Base-by-base conservation (phyloP, 2,113 vertebrate species). In the Anarrhichthys ocellatus region DNA sequence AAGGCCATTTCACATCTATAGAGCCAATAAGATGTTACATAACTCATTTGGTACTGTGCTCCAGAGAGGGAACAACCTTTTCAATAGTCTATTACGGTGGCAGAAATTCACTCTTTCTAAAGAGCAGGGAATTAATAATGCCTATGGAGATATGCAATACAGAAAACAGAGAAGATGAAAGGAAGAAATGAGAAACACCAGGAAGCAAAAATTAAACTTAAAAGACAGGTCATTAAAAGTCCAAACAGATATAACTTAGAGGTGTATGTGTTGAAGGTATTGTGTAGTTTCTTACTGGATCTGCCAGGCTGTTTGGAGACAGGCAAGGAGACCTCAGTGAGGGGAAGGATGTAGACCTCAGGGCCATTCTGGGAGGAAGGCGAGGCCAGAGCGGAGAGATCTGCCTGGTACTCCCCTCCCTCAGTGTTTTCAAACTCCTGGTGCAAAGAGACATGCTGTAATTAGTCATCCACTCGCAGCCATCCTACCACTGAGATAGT, bases 341-440 rank as follows among this genome's bases (percentile, higher is more conserved):
- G 98, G 0, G 98, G 98, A 82, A 99, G 95, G 87, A 99, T 96
- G 1, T 99, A 99, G 87, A 99, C 98, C 83, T 99, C 98, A 0
- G 97, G 97, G 83, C 97, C 97, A 88, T 96, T 96, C 92, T 96
- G 97, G 0, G 95, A 92, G 9, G 94, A 96, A 0, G 98, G 96
- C 14, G 97, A 98, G 91, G 97, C 96, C 90, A 96, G 95, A 11
- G 92, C 95, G 4, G 96, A 96, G 82, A 96, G 93, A 87, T 96
- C 95, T 2, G 96, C 96, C 74, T 94, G 94, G 89, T 95, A 97
- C 89, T 97, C 98, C 0, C 98, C 97, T 66, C 97, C 97, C 69
- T 98, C 97, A 0, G 96, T 92, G 91, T 99, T 98, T 91, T 99
- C 97, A 91, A 99, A 97, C 95, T 99, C 98, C 98, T 99, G 86